Conservation (phyloP, 2,888 invertebrate genomes). For the Boloria euphrosyne region DNA sequence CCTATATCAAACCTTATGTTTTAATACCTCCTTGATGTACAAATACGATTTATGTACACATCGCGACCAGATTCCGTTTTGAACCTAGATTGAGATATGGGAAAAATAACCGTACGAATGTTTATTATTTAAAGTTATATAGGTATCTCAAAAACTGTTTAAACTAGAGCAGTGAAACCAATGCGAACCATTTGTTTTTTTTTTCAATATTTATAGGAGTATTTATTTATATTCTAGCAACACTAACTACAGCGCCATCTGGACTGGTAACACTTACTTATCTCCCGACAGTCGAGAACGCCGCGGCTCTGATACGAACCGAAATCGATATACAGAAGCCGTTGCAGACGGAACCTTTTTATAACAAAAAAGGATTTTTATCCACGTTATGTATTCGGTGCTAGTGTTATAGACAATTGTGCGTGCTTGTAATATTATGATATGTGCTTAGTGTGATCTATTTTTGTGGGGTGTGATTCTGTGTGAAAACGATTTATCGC, state of each 20-base stretch:
- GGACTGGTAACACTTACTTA: slow-evolving; percentile 47
- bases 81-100: no score
- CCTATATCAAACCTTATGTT: no score
- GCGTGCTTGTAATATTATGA: slow-evolving; percentile 67
- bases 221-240: slow-evolving; percentile 46
- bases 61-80: no score
- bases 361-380: slow-evolving; percentile 60
- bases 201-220: no score
- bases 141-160: no score
- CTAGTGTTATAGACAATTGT: slow-evolving; percentile 72
- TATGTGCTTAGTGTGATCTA: slow-evolving; percentile 74
- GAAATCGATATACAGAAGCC: slow-evolving; percentile 75
- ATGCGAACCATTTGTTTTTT: no score
- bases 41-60: no score
- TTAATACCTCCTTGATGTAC: no score
- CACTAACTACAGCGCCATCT: slow-evolving; percentile 57
- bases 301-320: slow-evolving; percentile 65
- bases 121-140: no score
- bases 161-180: no score
- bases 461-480: slow-evolving; percentile 61
- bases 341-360: slow-evolving; percentile 64
- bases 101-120: no score
- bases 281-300: slow-evolving; percentile 11
- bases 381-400: slow-evolving; percentile 72
- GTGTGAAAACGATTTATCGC: slow-evolving; percentile 61